Evolutionary conservation across 2,888 invertebrate species (phyloP), one percentile per base, ranked within the genome.

Genomic region (Lepidocyrtinus sp.): DNA sequence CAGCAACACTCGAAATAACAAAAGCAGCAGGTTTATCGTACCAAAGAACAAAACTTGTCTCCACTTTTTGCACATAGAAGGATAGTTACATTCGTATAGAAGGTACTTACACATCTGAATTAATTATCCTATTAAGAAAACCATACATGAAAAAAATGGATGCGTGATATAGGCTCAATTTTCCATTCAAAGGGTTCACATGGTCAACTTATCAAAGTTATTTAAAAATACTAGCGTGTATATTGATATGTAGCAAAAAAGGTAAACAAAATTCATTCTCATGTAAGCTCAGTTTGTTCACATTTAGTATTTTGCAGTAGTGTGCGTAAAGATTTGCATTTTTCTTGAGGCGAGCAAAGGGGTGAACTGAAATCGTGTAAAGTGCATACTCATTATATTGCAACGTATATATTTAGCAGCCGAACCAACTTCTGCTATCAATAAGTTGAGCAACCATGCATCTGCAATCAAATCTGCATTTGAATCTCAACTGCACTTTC

Each of bases 361-460:
- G n/a, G 55, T n/a, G 55, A 15, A 55, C 17, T n/a, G 55, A 55
- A 55, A 12, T 55, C n/a, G 3, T 55, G 55, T 55, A 3, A 55
- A n/a, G 36, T 36, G 12, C 12, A 12, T 36, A 36, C n/a, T n/a
- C n/a, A n/a, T n/a, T n/a, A n/a, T n/a, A n/a, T n/a, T 55, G 55
- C 5, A 55, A 36, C 36, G 12, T 36, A 36, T 36, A 36, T 36
- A 36, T 36, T 36, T 36, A 17, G 3, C 17, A n/a, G 7, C 2
- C 59, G 71, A 71, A 71, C 5, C 61, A 24, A 70, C 22, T 62
- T 71, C 22, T 71, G 55, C 55, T n/a, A 55, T n/a, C 55, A 24
- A 45, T 71, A 62, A 62, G 71, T 71, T 71, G 61, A 71, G 71
- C 71, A 71, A 71, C 71, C 71, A 59, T n/a, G 59, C 59, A 19